A percentile compares a stretch with the other conserved stretches of the same genome.
Conservation (phyloP, 2,113 vertebrate species). For the Glaucomys volans region DNA sequence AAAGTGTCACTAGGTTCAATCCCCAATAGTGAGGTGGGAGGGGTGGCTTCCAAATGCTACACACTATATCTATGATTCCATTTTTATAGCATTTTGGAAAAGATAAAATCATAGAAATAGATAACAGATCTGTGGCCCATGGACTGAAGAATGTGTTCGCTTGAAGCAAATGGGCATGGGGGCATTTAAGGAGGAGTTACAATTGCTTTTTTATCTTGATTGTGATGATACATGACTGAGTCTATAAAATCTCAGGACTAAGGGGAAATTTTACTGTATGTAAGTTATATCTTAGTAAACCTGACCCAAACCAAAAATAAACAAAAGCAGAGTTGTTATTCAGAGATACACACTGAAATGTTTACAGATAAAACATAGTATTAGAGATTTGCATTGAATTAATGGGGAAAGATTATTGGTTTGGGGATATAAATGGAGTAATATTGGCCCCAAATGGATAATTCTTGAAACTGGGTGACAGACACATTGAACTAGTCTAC, state of each 20-base stretch:
- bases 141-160: neutral
- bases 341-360: neutral
- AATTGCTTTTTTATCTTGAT: neutral
- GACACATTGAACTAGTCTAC: neutral
- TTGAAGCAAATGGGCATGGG: neutral
- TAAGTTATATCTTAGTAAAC: constrained; percentile 22
- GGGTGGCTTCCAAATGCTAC: neutral
- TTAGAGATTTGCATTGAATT: neutral
- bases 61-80: neutral
- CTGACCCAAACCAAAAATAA: constrained; percentile 28
- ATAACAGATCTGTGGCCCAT: neutral
- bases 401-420: neutral
- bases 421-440: neutral
- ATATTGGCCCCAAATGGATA: neutral
- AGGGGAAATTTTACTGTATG: neutral
- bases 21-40: too few species aligned
- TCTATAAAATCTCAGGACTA: neutral
- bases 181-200: neutral
- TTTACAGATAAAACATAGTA: neutral
- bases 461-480: neutral
- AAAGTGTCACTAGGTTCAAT: too few species aligned
- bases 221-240: neutral
- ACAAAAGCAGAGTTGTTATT: neutral
- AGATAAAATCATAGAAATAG: neutral
- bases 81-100: constrained; percentile 13